These are phyloP conservation scores for Eulacestoma nigropectus DNA, from an alignment of 2,113 vertebrate species.

Conservation along the genomic window DNA sequence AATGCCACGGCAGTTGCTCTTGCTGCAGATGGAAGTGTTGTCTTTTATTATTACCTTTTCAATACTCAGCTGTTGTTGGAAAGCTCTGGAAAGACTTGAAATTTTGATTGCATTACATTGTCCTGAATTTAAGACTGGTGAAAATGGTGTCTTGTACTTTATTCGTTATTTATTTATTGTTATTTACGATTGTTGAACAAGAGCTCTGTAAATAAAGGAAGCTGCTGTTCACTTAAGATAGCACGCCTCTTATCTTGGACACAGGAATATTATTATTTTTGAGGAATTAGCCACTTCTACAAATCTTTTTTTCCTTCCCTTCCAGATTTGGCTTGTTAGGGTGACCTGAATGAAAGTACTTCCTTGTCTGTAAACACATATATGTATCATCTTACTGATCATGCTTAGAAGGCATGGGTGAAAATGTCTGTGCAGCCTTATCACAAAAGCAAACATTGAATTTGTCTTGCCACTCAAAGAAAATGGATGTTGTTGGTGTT, in stretches of 20 bases:
- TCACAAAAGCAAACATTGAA: neutral
- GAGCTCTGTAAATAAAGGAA: neutral
- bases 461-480: neutral
- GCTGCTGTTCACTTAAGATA: neutral
- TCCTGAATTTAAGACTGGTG: neutral
- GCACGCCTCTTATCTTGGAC: neutral
- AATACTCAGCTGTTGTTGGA: neutral
- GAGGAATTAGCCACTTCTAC: neutral
- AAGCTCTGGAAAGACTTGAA: neutral
- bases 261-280: neutral
- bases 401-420: neutral
- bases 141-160: neutral
- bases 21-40: neutral
- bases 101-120: neutral
- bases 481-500: neutral
- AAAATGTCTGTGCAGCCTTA: neutral
- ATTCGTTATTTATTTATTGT: neutral
- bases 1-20: neutral
- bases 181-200: neutral
- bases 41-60: neutral
- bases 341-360: neutral
- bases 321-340: neutral
- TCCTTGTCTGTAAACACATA: neutral
- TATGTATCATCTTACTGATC: neutral
- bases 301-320: neutral